A percentile compares a stretch with the other conserved stretches of the same genome.
phyloP scores from a whole-genome alignment of 2,113 vertebrate species.

The Campylomormyrus numenius region DNA sequence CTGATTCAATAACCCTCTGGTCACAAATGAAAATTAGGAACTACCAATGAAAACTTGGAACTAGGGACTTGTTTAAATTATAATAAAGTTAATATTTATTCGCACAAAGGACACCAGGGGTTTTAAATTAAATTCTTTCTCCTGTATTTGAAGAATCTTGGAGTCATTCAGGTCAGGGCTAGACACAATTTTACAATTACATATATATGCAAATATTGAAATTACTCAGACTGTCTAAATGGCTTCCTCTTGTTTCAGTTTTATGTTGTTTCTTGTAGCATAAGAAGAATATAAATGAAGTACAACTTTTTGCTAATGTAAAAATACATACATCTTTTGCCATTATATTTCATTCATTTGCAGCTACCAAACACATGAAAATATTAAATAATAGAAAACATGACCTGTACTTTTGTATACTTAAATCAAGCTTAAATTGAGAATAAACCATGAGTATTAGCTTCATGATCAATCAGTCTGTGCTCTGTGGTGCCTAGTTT shows the following conservation, averaged over 20 bases:
- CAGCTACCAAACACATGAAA: neutral
- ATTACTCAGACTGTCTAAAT: neutral
- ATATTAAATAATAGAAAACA: neutral
- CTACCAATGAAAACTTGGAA: neutral
- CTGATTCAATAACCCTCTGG: neutral
- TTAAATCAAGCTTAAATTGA: neutral
- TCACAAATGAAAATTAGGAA: neutral
- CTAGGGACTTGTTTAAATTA: neutral
- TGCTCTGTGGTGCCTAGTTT: neutral
- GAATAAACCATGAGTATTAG: neutral
- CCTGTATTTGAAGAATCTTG: neutral
- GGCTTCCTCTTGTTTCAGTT: neutral
- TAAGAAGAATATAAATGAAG: neutral
- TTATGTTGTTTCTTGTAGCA: neutral
- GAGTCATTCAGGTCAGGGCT: neutral
- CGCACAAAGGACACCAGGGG: neutral
- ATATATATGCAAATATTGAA: conserved; percentile 2
- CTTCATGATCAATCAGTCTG: neutral
- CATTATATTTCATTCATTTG: neutral
- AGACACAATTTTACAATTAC: neutral
- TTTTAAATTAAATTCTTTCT: neutral
- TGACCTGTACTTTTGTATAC: neutral
- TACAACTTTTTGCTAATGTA: neutral
- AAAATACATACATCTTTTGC: neutral
- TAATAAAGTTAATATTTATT: neutral